Evolutionary conservation across 2,888 invertebrate genomes (phyloP).

Genomic region (Agrilus mali): DNA sequence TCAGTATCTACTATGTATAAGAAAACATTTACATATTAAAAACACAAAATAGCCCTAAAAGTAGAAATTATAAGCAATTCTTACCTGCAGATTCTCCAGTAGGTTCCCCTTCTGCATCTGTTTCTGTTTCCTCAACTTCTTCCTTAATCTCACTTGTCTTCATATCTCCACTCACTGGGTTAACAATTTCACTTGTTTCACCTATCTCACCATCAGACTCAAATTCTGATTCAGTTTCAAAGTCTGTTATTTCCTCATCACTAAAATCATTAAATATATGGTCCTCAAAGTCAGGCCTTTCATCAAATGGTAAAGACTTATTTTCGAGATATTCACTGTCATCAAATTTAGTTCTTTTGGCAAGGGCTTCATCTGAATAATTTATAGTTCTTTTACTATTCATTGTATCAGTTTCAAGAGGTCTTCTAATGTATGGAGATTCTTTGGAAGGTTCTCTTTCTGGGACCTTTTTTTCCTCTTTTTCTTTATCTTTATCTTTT

Average conservation of each 20-base stretch:
- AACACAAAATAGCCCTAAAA: too few species aligned
- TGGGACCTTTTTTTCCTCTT: neutral
- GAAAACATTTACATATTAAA: too few species aligned
- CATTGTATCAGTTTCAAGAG: too few species aligned
- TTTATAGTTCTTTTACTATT: too few species aligned
- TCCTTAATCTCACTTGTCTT: conserved; percentile 23
- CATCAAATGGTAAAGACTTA: too few species aligned
- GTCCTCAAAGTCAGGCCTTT: too few species aligned
- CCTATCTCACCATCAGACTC: conserved; percentile 31
- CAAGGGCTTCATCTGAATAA: conserved; percentile 6
- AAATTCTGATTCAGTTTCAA: conserved; percentile 27
- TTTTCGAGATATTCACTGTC: conserved; percentile 12
- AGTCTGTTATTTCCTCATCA: conserved; percentile 30
- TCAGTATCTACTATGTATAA: neutral
- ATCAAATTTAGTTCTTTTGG: conserved; percentile 13
- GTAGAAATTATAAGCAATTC: too few species aligned
- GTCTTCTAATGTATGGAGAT: too few species aligned
- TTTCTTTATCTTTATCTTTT: conserved; percentile 13
- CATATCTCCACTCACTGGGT: conserved; percentile 15
- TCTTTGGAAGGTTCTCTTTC: neutral
- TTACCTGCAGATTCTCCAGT: too few species aligned
- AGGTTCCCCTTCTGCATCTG: neutral
- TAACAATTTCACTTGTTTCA: conserved; percentile 26
- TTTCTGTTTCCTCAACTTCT: neutral
- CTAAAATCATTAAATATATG: conserved; percentile 21